Conservation (phyloP, 2,888 invertebrate species). For the Andrena haemorrhoa region DNA sequence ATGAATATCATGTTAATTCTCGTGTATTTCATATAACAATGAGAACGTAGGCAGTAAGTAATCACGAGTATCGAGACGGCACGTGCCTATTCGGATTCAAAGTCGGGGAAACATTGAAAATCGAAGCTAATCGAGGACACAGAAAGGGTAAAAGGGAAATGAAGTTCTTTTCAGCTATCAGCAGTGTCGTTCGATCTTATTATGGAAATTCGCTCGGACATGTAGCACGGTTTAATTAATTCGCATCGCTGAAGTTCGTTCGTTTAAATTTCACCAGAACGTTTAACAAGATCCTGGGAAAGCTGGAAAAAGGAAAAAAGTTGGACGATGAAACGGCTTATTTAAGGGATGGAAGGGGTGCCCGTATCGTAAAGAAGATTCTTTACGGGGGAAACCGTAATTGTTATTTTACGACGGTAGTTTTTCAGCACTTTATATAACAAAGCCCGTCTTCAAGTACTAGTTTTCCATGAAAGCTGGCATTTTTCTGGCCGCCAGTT, state of each 20-base stretch:
- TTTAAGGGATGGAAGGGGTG: neutral
- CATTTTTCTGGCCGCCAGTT: neutral
- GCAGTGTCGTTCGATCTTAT: slow-evolving; percentile 11
- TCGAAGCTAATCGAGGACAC: slow-evolving; percentile 10
- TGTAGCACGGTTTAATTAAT: slow-evolving; percentile 35
- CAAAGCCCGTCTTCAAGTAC: neutral
- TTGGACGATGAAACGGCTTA: neutral
- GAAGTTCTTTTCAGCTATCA: slow-evolving; percentile 21
- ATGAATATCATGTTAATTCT: too few relatives aligned
- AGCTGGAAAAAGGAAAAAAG: neutral
- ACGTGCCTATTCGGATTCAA: neutral
- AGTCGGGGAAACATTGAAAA: slow-evolving; percentile 5
- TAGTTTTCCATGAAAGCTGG: neutral
- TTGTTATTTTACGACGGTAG: slow-evolving; percentile 7
- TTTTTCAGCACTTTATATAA: neutral
- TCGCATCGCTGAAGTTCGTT: slow-evolving; percentile 2
- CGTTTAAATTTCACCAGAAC: slow-evolving; percentile 15
- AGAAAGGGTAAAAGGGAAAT: neutral
- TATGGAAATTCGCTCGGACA: slow-evolving; percentile 27
- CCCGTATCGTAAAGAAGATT: slow-evolving; percentile 1
- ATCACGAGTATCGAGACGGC: too few relatives aligned
- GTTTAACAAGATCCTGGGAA: neutral
- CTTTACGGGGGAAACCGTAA: neutral
- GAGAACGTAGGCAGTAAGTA: too few relatives aligned
- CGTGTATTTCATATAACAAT: neutral